A percentile compares a stretch with the other conserved stretches of the same genome.
These are phyloP conservation scores for Mayetiola destructor DNA, from an alignment of 2,888 invertebrate genomes.

Conservation along the genomic window DNA sequence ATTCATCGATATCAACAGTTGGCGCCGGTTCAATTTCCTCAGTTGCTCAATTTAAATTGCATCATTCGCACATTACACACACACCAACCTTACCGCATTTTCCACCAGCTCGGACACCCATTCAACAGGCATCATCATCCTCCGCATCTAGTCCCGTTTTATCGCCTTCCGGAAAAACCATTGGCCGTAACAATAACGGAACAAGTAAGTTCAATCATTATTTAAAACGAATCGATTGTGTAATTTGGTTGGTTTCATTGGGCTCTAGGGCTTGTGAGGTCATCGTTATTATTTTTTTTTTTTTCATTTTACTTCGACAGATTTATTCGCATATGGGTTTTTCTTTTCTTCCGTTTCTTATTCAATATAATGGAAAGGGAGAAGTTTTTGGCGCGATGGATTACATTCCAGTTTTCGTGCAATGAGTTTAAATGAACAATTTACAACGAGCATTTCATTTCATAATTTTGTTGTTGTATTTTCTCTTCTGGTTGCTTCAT, in stretches of 20 bases:
- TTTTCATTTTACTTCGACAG: conserved; percentile 5
- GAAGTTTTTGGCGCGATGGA: conserved; percentile 1
- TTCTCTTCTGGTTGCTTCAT: not conserved
- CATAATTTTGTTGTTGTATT: not conserved
- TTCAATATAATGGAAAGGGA: too few relatives aligned
- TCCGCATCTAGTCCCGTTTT: conserved; percentile 34
- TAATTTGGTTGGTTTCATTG: not conserved
- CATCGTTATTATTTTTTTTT: conserved; percentile 14
- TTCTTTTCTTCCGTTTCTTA: not conserved
- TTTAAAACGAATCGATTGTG: not conserved
- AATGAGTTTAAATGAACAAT: too few relatives aligned
- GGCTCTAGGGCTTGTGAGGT: not conserved
- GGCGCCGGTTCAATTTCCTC: not conserved
- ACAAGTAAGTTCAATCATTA: conserved; percentile 34
- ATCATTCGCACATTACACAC: not conserved
- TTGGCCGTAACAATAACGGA: conserved; percentile 34
- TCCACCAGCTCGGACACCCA: not conserved
- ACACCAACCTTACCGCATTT: not conserved
- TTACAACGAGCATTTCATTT: too few relatives aligned
- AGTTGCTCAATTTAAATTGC: not conserved
- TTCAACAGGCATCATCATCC: conserved; percentile 27
- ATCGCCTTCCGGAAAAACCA: conserved; percentile 34
- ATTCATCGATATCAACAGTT: not conserved
- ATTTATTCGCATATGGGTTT: not conserved
- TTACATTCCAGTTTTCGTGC: not conserved